Evolutionary conservation across 2,113 vertebrate species (phyloP), one percentile per base, ranked within the genome.

Genomic region (Nansenia antarctica): DNA sequence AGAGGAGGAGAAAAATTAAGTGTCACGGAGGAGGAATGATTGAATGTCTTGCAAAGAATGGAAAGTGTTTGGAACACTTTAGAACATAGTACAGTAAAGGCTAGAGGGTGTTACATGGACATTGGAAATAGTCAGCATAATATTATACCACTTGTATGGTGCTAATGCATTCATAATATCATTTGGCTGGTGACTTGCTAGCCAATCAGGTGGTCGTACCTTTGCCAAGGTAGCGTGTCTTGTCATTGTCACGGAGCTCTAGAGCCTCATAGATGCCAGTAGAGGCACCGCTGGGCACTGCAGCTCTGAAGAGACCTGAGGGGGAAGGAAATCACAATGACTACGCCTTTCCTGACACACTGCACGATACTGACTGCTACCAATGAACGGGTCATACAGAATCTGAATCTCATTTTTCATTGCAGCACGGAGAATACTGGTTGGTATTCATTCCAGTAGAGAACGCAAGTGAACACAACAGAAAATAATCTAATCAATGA

Each of bases 231-330:
- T 94, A 99, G 69, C 96, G 95, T 0, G 96, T 99, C 86, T 98
- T 98, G 83, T 99, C 98, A 91, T 98, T 97, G 92, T 99, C 98
- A 37, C 96, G 95, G 35, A 99, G 97, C 78, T 99, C 97, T 64
- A 99, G 91, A 62, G 98, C 98, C 82, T 99, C 98, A 1, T 99
- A 98, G 89, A 99, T 96, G 3, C 98, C 98, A 12, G 98, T 99
- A 18, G 97, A 99, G 52, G 98, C 98, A 8, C 98, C 98, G 0
- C 97, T 98, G 81, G 98, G 98, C 65, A 99, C 98, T 27, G 97
- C 96, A 14, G 98, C 98, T 90, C 98, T 93, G 88, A 98, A 99
- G 14, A 97, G 92, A 90, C 98, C 98, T 99, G 81, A 15, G 1
- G 2, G 58, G 75, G 8, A 81, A 54, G 9, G 45, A 27, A 18